Conservation (phyloP, 1,140 invertebrate species). For the Protaetia brevitarsis region DNA sequence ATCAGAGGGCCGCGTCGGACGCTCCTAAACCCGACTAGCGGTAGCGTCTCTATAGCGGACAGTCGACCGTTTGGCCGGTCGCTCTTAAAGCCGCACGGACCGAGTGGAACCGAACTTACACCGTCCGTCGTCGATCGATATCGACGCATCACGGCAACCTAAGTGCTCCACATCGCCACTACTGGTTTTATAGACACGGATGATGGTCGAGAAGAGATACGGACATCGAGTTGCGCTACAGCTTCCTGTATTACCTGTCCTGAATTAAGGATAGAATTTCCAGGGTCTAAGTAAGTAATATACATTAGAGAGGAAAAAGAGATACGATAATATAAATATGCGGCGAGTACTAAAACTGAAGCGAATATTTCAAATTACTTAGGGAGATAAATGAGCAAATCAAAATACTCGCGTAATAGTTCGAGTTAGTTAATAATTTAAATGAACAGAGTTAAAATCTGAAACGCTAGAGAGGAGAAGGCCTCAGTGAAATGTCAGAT, state of each 20-base stretch:
- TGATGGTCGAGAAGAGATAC: neutral
- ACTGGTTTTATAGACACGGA: neutral
- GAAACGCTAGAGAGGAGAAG: too few species aligned
- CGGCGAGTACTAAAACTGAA: neutral
- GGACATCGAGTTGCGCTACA: neutral
- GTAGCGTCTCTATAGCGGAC: neutral
- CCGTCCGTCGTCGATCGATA: neutral
- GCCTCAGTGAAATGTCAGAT: too few species aligned
- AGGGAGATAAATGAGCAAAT: neutral
- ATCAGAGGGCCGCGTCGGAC: slow-evolving; percentile 20
- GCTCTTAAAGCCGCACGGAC: too few species aligned
- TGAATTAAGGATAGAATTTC: neutral
- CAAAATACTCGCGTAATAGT: neutral
- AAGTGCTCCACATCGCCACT: too few species aligned
- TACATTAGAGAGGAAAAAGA: neutral
- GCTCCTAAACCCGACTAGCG: neutral
- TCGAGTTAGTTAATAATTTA: slow-evolving; percentile 3
- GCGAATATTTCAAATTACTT: neutral
- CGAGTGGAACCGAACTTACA: neutral
- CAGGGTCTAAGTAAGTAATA: neutral
- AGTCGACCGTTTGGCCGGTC: neutral
- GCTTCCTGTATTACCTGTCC: neutral
- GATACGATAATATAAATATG: neutral
- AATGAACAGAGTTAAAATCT: too few species aligned
- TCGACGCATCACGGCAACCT: neutral